Evolutionary conservation across 2,888 invertebrate genomes (phyloP), one percentile per base, ranked within the genome.

Genomic region (Drosophila rellima): DNA sequence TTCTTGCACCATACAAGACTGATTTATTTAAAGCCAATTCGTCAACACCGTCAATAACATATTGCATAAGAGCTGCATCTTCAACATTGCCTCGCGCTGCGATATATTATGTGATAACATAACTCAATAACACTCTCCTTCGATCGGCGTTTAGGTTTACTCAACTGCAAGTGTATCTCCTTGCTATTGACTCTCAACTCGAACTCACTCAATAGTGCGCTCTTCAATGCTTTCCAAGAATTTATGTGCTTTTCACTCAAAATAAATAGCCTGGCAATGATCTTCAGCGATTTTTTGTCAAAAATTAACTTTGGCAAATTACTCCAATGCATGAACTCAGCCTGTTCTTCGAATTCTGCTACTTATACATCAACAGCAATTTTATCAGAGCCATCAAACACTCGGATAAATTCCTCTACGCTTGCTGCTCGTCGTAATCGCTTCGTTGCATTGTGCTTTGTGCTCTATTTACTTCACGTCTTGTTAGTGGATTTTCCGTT

Each of bases 331-430:
- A 44, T 44, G 2, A 15, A 26, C 7, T n/a, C 15, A n/a, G 44
- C 44, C 2, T 26, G 45, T 2, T 45, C 45, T 10, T 45, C 26
- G 3, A 45, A 45, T 45, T 45, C 26, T 45, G 26, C 26, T 26
- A 45, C 10, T 26, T 26, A 45, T 5, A 45, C 26, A 15, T 45
- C 45, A 1, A 45, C 26, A 15, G 23, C n/a, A 15, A n/a, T 26
- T 26, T n/a, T 10, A 4, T 45, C 23, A n/a, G 33, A 33, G 33
- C 33, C 33, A 13, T 33, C 33, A 13, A 33, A 33, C 33, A 33
- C 5, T 10, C 29, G 23, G 13, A 33, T 33, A 13, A 13, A 33
- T 2, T 33, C 33, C 33, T 33, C 33, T 10, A 33, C 4, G 33
- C 33, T 33, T 33, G 13, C 33, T 33, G 33, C 13, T 13, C 33